Percentiles rank a stretch among this genome's conserved stretches.
These are phyloP conservation scores for Serranus cabrilla DNA, from an alignment of 2,797 vertebrate genomes.

Conservation along the genomic window DNA sequence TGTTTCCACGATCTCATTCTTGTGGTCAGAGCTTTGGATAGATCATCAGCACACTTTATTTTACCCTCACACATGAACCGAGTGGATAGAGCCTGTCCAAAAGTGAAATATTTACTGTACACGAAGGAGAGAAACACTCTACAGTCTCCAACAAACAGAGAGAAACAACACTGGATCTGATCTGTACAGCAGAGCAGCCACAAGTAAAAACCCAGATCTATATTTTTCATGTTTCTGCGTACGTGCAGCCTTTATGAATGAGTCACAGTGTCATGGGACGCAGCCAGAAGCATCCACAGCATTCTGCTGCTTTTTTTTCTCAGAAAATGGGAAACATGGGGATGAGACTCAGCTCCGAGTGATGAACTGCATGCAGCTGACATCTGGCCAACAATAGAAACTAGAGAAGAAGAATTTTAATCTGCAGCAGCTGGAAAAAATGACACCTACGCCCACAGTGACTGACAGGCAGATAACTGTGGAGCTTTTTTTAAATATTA, in stretches of 20 bases:
- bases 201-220: conserved; percentile 15
- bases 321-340: conserved; percentile 45
- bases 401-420: not conserved
- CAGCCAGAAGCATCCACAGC: not conserved
- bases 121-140: too few relatives aligned
- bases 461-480: not conserved
- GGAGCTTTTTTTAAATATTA: not conserved
- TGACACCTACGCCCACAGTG: not conserved
- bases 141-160: too few relatives aligned
- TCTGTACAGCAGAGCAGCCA: not conserved
- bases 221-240: conserved; percentile 31
- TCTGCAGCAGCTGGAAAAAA: not conserved
- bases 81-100: too few relatives aligned
- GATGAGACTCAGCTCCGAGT: conserved; percentile 5
- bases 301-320: conserved; percentile 2
- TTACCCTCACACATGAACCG: too few relatives aligned
- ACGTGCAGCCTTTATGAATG: conserved; percentile 16
- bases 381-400: conserved; percentile 50
- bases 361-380: conserved; percentile 29
- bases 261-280: conserved; percentile 64
- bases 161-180: not conserved
- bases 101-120: too few relatives aligned
- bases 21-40: too few relatives aligned
- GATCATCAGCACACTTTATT: too few relatives aligned
- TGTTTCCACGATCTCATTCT: too few relatives aligned